These are phyloP conservation scores for Sussaba pulchella DNA, from an alignment of 2,888 invertebrate species.

Conservation along the genomic window DNA sequence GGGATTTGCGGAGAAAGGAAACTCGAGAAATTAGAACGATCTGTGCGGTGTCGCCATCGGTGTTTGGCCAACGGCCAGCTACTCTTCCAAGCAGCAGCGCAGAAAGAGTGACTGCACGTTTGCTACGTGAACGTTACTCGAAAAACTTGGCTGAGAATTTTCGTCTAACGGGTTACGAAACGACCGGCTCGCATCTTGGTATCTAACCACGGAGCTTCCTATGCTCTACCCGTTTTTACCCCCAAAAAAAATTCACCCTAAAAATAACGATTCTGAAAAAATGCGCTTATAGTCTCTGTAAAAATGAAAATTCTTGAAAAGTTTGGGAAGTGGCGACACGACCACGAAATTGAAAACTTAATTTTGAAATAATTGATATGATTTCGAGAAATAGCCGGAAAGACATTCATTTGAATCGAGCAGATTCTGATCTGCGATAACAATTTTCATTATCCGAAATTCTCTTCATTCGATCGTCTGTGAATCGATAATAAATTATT, in stretches of 20 bases:
- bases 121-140: slow-evolving; percentile 58
- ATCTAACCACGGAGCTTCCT: slow-evolving; percentile 24
- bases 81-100: slow-evolving; percentile 50
- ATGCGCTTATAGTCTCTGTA: too few relatives aligned
- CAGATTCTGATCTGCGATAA: too few relatives aligned
- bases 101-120: slow-evolving; percentile 2
- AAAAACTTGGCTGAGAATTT: slow-evolving; percentile 68
- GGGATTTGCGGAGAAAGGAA: slow-evolving; percentile 40
- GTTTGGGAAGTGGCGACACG: too few relatives aligned
- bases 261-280: too few relatives aligned
- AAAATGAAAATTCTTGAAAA: too few relatives aligned
- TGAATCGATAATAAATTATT: too few relatives aligned
- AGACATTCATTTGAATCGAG: too few relatives aligned
- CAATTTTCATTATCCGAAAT: too few relatives aligned
- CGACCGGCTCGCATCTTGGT: slow-evolving; percentile 62
- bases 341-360: too few relatives aligned
- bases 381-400: too few relatives aligned
- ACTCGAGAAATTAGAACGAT: slow-evolving; percentile 74
- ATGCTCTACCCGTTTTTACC: slow-evolving; percentile 27
- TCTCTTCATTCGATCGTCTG: too few relatives aligned
- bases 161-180: slow-evolving; percentile 51
- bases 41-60: slow-evolving; percentile 65
- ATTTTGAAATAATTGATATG: too few relatives aligned
- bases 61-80: slow-evolving; percentile 72
- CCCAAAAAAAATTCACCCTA: neutral